Evolutionary conservation across 2,113 vertebrate genomes (phyloP), one percentile per base, ranked within the genome.

Genomic region (Gracilinanus agilis): DNA sequence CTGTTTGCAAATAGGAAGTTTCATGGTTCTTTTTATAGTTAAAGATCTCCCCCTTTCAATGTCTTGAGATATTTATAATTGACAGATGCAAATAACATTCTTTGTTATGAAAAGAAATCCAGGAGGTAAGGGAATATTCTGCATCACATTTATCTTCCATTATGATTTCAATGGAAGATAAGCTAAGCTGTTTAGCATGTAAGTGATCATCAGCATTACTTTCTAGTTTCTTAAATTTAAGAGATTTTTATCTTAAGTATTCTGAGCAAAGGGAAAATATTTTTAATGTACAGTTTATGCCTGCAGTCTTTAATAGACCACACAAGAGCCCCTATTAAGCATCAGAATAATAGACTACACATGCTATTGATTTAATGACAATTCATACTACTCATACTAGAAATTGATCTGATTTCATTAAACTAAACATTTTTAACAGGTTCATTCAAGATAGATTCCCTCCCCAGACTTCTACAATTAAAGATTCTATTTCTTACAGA

Each of bases 211-310:
- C 29, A 91, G 0, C 13, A 88, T 96, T 94, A 91, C 53, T 94
- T 91, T 24, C 89, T 91, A 55, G 29, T 54, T 49, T 88, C 55
- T 93, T 92, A 95, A 58, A 92, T 55, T 55, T 53, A 93, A 91
- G 11, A 29, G 56, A 34, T 95, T 96, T 97, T 96, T 94, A 56
- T 94, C 91, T 1, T 75, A 95, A 94, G 44, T 89, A 54, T 92
- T 91, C 55, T 92, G 29, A 89, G 89, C 67, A 56, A 53, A 96
- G 94, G 53, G 55, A n/a, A 91, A 89, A 89, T 89, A 44, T 93
- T 91, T 94, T 83, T 34, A 90, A 91, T 58, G 53, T 90, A 12
- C 9, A 53, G 40, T 95, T 90, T 93, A 92, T 94, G 23, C 83
- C 55, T 92, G 44, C 27, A 92, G 94, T 96, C 92, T 95, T 95